Evolutionary conservation across 2,797 vertebrate genomes (phyloP), one percentile per base, ranked within the genome.

Genomic region (Arremon brunneinucha): DNA sequence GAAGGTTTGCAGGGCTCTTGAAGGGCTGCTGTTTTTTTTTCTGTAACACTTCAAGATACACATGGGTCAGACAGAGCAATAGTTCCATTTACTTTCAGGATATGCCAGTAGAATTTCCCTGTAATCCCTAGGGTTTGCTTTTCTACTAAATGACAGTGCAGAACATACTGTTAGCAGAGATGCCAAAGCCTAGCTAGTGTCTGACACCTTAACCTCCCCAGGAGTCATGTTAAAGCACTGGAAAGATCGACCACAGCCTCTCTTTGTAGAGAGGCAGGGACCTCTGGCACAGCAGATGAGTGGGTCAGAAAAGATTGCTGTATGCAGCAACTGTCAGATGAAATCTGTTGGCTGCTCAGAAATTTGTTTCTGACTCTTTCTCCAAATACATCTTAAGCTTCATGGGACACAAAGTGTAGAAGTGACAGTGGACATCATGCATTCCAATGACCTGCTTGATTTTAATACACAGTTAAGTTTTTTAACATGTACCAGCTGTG

Each of bases 71-170:
- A 46, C 55, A 47, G 28, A 70, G 77, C 18, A 83, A 70, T 91
- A 90, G 90, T 94, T 94, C 87, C 70, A 94, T 91, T 91, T 91
- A 53, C 27, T 84, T 94, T 87, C 79, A 82, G 55, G 19, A 63
- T 63, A 70, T 24, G 27, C 68, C 46, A 82, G 44, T 53, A 81
- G 83, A 88, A 90, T 90, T 83, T 87, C 70, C 47, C 44, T 53
- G 43, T 37, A 53, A 89, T 88, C 69, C 69, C 87, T 59, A 87
- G 52, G 41, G 77, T 87, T 94, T 83, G 16, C 87, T 86, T 57
- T 94, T 86, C 63, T 82, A n/a, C 72, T 82, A 91, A 94, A 93
- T 82, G 67, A 93, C 77, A 80, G 85, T 79, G 91, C 39, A 93
- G 80, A 95, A 76, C 70, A 46, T 64, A 52, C 30, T 93, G 55